Conservation (phyloP, 2,113 vertebrate genomes). For the Corynorhinus townsendii region DNA sequence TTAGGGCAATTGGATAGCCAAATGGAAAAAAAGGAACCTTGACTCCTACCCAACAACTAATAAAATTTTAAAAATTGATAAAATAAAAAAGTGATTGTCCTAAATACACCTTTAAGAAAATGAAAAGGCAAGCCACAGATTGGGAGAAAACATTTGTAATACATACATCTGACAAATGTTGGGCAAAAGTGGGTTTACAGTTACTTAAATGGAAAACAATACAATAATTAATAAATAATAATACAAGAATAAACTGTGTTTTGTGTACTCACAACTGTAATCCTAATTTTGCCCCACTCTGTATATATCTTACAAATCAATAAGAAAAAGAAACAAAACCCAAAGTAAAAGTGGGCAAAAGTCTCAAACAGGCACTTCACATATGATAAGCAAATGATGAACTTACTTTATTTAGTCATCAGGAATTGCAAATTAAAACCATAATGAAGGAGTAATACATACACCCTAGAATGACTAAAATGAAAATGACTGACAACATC, state of each 20-base stretch:
- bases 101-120: background rate
- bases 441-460: background rate
- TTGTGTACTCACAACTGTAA: background rate
- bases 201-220: background rate
- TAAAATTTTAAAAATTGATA: background rate
- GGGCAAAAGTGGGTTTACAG: background rate
- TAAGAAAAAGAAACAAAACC: background rate
- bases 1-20: background rate
- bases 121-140: background rate
- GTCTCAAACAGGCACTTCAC: background rate
- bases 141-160: background rate
- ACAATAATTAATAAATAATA: background rate
- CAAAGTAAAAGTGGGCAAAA: background rate
- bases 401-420: background rate
- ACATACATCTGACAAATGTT: background rate
- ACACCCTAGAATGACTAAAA: background rate
- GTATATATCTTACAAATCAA: background rate
- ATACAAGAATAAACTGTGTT: background rate
- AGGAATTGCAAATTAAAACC: background rate
- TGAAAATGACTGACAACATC: background rate
- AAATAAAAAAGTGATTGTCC: background rate
- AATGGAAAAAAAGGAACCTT: background rate
- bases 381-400: background rate
- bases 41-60: background rate
- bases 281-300: background rate